A percentile compares a stretch with the other conserved stretches of the same genome.
Conservation (phyloP, 2,888 invertebrate genomes). For the Dasysyrphus albostriatus region DNA sequence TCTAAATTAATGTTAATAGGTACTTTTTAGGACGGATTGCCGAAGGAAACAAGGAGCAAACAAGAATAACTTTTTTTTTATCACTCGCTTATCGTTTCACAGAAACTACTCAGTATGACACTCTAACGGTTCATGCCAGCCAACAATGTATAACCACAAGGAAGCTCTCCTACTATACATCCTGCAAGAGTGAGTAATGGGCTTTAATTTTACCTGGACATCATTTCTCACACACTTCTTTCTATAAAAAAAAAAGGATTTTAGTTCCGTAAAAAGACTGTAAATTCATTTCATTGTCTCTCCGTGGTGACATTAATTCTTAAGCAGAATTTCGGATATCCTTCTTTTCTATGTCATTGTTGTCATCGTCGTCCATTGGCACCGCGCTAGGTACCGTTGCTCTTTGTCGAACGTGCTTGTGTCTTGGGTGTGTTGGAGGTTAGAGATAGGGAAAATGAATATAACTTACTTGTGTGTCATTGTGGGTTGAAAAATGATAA, state of each 20-base stretch:
- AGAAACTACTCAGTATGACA: constrained; percentile 6
- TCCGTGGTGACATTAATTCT: constrained; percentile 42
- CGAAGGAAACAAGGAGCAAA: neutral
- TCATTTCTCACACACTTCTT: constrained; percentile 17
- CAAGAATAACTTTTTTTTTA: constrained; percentile 1
- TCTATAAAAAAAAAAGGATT: neutral
- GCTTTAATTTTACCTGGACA: constrained; percentile 61
- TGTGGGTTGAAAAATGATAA: neutral
- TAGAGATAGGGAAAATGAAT: neutral
- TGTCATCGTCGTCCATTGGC: neutral
- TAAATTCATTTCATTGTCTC: constrained; percentile 35
- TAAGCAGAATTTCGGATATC: constrained; percentile 42
- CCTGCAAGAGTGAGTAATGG: constrained; percentile 44
- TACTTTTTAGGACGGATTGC: neutral
- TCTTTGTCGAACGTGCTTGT: neutral
- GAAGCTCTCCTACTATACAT: neutral
- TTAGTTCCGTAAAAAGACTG: constrained; percentile 24
- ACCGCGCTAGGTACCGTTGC: neutral
- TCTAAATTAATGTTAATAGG: constrained; percentile 9
- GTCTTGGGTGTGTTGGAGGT: neutral
- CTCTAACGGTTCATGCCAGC: neutral
- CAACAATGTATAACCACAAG: neutral
- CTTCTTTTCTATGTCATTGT: constrained; percentile 16
- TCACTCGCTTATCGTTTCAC: constrained; percentile 38
- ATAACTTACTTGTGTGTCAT: neutral